Evolutionary conservation across 1,140 invertebrate genomes (phyloP).

Genomic region (Euura lappo): DNA sequence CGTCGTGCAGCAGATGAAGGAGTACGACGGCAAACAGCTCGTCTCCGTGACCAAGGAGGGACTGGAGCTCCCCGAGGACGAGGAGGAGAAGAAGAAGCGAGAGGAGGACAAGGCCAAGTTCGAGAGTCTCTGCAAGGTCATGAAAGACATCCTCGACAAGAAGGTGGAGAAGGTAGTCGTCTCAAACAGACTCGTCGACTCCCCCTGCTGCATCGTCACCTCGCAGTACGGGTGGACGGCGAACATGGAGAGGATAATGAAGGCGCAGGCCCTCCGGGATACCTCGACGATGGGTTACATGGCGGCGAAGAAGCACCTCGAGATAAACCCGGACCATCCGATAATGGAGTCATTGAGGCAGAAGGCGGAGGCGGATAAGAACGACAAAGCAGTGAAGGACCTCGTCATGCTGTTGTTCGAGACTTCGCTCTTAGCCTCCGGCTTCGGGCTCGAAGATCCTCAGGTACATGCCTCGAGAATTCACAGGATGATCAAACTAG

Average conservation of each 20-base stretch:
- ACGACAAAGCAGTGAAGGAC: slow-evolving; percentile 97
- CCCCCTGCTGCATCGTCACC: slow-evolving; percentile 98
- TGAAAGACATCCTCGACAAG: slow-evolving; percentile 98
- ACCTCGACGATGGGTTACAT: slow-evolving; percentile 98
- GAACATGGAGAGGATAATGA: slow-evolving; percentile 99
- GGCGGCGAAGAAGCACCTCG: slow-evolving; percentile 95
- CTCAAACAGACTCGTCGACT: slow-evolving; percentile 92
- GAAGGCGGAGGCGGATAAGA: slow-evolving; percentile 94
- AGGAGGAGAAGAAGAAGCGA: slow-evolving; percentile 78
- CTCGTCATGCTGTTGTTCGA: slow-evolving; percentile 93
- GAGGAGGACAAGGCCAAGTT: slow-evolving; percentile 96
- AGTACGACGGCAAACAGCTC: slow-evolving; percentile 77
- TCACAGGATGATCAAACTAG: slow-evolving; percentile 96
- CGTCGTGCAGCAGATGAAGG: slow-evolving; percentile 79
- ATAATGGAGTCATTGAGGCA: slow-evolving; percentile 90
- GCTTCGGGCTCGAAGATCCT: slow-evolving; percentile 90
- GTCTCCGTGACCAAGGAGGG: slow-evolving; percentile 82
- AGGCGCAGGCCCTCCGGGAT: slow-evolving; percentile 94
- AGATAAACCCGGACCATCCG: slow-evolving; percentile 97
- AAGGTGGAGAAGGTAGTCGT: slow-evolving; percentile 98
- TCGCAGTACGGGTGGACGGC: slow-evolving; percentile 99
- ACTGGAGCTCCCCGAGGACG: slow-evolving; percentile 75
- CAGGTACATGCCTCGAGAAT: slow-evolving; percentile 82
- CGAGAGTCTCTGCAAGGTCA: slow-evolving; percentile 94
- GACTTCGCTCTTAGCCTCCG: slow-evolving; percentile 88